These are phyloP conservation scores for Augiades crinisus DNA, from an alignment of 2,888 invertebrate species.

Conservation along the genomic window DNA sequence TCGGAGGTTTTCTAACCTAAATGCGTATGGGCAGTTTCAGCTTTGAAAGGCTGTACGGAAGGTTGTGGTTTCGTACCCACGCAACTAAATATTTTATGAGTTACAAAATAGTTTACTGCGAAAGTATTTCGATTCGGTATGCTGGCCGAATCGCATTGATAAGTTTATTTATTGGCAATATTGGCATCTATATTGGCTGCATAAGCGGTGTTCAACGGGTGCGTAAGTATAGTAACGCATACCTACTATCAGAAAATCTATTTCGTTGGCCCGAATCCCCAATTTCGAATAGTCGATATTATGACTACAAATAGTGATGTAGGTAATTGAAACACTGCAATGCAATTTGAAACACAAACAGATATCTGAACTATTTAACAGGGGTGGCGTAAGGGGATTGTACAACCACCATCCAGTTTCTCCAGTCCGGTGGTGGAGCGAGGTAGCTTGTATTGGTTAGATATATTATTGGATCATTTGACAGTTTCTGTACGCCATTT, in stretches of 20 bases:
- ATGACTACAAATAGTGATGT: constrained; percentile 24
- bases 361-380: constrained; percentile 19
- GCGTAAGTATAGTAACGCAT: constrained; percentile 10
- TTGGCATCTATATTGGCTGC: constrained; percentile 6
- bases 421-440: not conserved
- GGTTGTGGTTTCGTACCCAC: constrained; percentile 70
- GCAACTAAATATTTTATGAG: constrained; percentile 74
- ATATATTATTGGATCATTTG: too few relatives aligned
- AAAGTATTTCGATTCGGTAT: constrained; percentile 27
- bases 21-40: constrained; percentile 67
- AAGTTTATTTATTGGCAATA: constrained; percentile 37
- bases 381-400: constrained; percentile 5
- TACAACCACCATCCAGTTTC: not conserved
- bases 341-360: constrained; percentile 24
- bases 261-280: constrained; percentile 16
- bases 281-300: constrained; percentile 19
- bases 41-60: constrained; percentile 65
- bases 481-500: too few relatives aligned
- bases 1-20: constrained; percentile 70
- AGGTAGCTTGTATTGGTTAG: not conserved
- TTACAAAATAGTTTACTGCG: constrained; percentile 62
- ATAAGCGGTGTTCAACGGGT: not conserved
- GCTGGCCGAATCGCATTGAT: constrained; percentile 52
- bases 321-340: constrained; percentile 23
- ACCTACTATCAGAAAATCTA: constrained; percentile 17